Base-by-base conservation (phyloP, 2,888 invertebrate genomes). In the Pachydiplax longipennis region DNA sequence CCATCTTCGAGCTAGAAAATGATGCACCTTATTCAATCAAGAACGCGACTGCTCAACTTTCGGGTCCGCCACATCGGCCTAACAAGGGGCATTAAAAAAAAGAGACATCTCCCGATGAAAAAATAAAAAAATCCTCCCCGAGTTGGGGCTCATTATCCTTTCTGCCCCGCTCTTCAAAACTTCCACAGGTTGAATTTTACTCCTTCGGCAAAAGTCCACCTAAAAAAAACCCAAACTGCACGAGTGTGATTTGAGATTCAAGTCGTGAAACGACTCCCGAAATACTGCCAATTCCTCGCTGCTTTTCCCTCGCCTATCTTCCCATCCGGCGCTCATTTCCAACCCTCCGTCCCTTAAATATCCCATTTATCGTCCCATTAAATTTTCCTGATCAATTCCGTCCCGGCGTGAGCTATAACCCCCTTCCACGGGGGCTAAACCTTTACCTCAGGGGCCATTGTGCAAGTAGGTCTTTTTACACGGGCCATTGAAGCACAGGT, bases 401-500 rank as follows among this genome's bases (percentile, higher is more conserved):
- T 15, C 31, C 31, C 53, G 6, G 1, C 18, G 37, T 22, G 61
- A 18, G 12, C 48, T 31, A 25, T 35, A 25, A 83, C 58, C 83
- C 58, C 83, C 83, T 83, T 35, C 1, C 18, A 2, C 35, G 10
- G 22, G 18, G 15, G 5, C 18, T 15, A 48, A 15, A 15, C 37
- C 61, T 37, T 35, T 35, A 10, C 58, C 58, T 58, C 10, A 10
- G 53, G 35, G 61, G 65, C 87, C 37, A 87, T 65, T 61, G 44
- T 31, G 58, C 31, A 31, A 58, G 83, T 48, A 44, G 48, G 61
- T 22, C n/a, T 37, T 40, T 53, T 40, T 37, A 65, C 65, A 65
- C 58, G 61, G 87, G n/a, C 87, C 61, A 61, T 87, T 87, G 87
- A 61, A 87, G 87, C 35, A 61, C 87, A 87, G 87, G 87, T 87